Percentiles rank a stretch among this genome's conserved stretches.
phyloP scores from a whole-genome alignment of 2,113 vertebrate genomes.

The Zosterops borbonicus region DNA sequence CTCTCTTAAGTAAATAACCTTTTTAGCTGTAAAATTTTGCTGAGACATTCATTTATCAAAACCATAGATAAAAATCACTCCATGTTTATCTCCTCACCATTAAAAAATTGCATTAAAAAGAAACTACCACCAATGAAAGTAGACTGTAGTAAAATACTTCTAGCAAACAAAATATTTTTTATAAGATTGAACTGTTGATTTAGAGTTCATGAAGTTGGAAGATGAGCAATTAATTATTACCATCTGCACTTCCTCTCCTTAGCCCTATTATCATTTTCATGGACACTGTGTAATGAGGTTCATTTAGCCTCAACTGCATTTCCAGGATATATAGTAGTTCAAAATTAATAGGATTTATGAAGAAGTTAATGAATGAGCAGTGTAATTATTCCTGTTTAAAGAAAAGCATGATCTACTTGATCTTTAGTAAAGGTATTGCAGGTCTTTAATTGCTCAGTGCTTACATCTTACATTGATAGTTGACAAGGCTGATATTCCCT shows the following conservation, averaged over 20 bases:
- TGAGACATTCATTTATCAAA: constrained; percentile 76
- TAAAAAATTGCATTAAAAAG: constrained; percentile 65
- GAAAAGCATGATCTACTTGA: constrained; percentile 48
- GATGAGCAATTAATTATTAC: constrained; percentile 66
- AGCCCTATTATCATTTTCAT: constrained; percentile 22
- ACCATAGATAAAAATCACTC: constrained; percentile 72
- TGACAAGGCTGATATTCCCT: constrained; percentile 38
- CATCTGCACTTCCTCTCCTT: constrained; percentile 41
- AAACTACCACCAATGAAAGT: not conserved
- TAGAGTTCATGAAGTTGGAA: constrained; percentile 23
- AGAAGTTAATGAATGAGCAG: constrained; percentile 47
- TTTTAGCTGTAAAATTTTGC: constrained; percentile 81
- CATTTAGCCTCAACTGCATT: constrained; percentile 55
- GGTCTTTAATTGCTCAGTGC: constrained; percentile 37
- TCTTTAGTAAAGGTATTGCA: constrained; percentile 39
- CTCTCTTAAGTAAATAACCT: constrained; percentile 88
- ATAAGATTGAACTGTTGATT: constrained; percentile 39
- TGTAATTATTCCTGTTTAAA: constrained; percentile 61
- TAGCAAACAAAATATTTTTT: constrained; percentile 13
- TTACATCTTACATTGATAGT: not conserved
- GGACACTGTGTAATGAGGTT: constrained; percentile 42
- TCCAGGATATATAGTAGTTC: constrained; percentile 36
- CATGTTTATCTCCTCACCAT: constrained; percentile 63
- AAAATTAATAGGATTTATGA: constrained; percentile 60
- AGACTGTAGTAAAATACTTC: not conserved